Percentiles rank a stretch among this genome's conserved stretches.
Conservation (phyloP, 2,888 invertebrate species). For the Aquatica leii region DNA sequence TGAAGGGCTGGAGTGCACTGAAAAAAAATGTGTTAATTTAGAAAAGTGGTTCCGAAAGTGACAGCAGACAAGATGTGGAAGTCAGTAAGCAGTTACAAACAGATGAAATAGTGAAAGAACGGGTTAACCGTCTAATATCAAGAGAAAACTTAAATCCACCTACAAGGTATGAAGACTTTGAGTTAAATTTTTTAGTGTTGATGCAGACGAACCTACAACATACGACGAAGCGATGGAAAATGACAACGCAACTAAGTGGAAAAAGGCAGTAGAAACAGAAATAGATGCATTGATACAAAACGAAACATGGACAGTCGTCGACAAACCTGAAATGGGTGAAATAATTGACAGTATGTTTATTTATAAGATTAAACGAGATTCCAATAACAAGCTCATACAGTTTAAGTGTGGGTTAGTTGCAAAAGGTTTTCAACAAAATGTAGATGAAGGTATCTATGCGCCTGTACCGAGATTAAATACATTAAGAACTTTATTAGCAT, state of each 20-base stretch:
- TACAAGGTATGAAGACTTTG: too few species aligned
- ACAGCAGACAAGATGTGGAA: too few species aligned
- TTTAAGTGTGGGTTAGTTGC: neutral
- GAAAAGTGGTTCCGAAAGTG: too few species aligned
- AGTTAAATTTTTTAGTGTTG: too few species aligned
- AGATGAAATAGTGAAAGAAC: neutral
- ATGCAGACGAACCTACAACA: too few species aligned
- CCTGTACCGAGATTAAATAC: constrained; percentile 4
- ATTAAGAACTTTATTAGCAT: neutral
- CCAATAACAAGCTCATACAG: neutral
- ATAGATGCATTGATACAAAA: too few species aligned
- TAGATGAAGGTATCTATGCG: neutral
- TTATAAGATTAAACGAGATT: neutral
- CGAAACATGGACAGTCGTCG: neutral
- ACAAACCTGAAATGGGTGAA: neutral
- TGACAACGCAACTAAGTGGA: neutral
- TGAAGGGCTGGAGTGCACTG: neutral
- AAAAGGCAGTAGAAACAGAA: neutral
- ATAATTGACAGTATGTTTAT: neutral
- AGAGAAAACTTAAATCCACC: neutral
- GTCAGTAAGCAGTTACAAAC: too few species aligned
- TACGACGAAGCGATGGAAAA: neutral
- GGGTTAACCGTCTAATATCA: neutral
- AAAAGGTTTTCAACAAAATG: constrained; percentile 5
- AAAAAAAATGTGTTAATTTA: neutral